Percentiles rank a stretch among this genome's conserved stretches.
Conservation (phyloP, 1,140 invertebrate species). For the Epicauta chinensis region DNA sequence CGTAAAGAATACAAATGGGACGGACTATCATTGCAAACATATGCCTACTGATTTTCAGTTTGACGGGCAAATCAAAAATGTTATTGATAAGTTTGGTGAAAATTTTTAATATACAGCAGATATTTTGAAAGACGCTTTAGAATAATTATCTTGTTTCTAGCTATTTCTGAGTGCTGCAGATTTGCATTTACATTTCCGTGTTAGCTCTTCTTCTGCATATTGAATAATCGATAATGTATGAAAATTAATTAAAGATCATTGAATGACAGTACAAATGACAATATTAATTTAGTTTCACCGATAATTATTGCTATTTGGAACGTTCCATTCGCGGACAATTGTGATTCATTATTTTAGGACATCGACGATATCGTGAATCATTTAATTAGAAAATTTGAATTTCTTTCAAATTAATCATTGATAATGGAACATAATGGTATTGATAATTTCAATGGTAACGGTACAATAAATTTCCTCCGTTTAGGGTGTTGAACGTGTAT, state of each 20-base stretch:
- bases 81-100: too few relatives aligned
- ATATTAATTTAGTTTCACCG: constrained; percentile 4
- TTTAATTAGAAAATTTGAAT: neutral
- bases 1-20: too few relatives aligned
- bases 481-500: constrained; percentile 1
- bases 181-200: constrained; percentile 7
- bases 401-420: too few relatives aligned
- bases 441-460: constrained; percentile 7
- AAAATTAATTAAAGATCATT: too few relatives aligned
- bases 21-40: too few relatives aligned
- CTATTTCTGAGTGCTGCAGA: constrained; percentile 4
- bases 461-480: constrained; percentile 9
- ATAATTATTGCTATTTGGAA: constrained; percentile 10
- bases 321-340: constrained; percentile 6
- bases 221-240: too few relatives aligned
- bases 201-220: constrained; percentile 3
- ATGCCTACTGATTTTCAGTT: too few relatives aligned
- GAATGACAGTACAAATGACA: neutral
- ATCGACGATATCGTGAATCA: constrained; percentile 5
- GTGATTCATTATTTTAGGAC: constrained; percentile 8
- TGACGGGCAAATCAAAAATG: too few relatives aligned
- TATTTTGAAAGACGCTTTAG: constrained; percentile 10
- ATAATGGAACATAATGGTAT: too few relatives aligned
- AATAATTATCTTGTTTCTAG: constrained; percentile 12
- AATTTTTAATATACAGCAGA: neutral